phyloP scores from a whole-genome alignment of 2,888 invertebrate genomes.

The Parnassius glacialis region DNA sequence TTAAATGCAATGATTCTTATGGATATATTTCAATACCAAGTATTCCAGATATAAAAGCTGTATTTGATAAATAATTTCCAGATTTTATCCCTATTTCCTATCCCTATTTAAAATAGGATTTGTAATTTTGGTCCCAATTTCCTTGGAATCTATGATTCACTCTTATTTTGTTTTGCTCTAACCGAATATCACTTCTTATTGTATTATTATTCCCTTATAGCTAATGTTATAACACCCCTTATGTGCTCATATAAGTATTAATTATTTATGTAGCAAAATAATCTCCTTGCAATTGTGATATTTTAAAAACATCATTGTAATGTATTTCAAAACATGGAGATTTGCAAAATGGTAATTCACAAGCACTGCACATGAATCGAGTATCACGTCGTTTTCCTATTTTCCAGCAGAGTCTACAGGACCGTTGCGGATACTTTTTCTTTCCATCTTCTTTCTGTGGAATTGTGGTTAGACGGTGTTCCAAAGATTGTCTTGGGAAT shows the following conservation, averaged over 20 bases:
- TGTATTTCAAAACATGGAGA: constrained; percentile 76
- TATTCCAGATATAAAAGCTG: constrained; percentile 19
- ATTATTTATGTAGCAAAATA: constrained; percentile 65
- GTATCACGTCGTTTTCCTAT: constrained; percentile 74
- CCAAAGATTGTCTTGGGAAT: constrained; percentile 51
- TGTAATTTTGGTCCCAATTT: constrained; percentile 45
- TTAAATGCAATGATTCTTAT: constrained; percentile 11
- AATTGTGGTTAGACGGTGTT: constrained; percentile 72
- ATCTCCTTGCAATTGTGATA: constrained; percentile 69
- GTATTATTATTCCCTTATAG: constrained; percentile 32
- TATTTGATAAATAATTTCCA: constrained; percentile 24
- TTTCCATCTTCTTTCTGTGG: constrained; percentile 80
- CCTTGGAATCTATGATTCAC: constrained; percentile 45
- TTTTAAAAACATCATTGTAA: constrained; percentile 70
- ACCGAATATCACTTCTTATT: constrained; percentile 36
- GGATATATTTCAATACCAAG: constrained; percentile 20
- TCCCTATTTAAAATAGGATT: constrained; percentile 21
- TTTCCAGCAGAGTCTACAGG: constrained; percentile 77
- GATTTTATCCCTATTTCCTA: constrained; percentile 15
- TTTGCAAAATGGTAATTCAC: constrained; percentile 76
- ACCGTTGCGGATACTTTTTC: constrained; percentile 77
- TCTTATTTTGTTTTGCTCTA: constrained; percentile 30
- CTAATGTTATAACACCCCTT: constrained; percentile 30
- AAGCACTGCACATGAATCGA: constrained; percentile 74
- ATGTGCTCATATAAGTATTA: constrained; percentile 34